Percentiles rank a stretch among this genome's conserved stretches.
These are phyloP conservation scores for Cygnus atratus DNA, from an alignment of 2,113 vertebrate genomes.

Conservation along the genomic window DNA sequence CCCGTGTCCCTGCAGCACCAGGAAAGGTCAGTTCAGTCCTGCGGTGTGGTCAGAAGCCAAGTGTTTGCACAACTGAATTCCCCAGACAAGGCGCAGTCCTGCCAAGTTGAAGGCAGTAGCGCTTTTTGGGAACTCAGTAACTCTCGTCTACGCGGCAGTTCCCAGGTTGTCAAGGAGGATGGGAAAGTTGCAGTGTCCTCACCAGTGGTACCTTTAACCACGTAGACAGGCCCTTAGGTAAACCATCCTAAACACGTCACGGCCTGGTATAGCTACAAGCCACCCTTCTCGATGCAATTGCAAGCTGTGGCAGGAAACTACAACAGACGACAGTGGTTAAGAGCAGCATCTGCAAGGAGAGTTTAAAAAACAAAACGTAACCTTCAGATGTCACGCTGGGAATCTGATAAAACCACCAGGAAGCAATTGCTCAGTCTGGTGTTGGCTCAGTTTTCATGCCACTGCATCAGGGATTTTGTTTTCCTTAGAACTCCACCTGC, in stretches of 20 bases:
- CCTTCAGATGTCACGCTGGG: neutral
- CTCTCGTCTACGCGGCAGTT: neutral
- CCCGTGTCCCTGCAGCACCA: neutral
- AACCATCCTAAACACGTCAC: neutral
- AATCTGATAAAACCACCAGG: neutral
- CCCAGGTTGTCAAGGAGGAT: neutral
- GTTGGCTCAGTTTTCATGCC: neutral
- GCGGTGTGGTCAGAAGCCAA: neutral
- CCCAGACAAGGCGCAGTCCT: neutral
- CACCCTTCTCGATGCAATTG: neutral
- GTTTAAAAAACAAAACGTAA: neutral
- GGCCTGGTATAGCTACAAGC: neutral
- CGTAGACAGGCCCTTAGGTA: neutral
- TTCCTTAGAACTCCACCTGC: neutral
- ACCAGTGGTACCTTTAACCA: rapidly evolving
- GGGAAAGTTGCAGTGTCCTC: neutral
- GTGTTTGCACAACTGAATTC: neutral
- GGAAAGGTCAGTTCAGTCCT: neutral
- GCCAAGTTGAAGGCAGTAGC: neutral
- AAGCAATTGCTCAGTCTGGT: neutral
- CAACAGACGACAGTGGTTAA: neutral
- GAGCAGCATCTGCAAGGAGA: neutral
- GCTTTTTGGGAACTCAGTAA: neutral
- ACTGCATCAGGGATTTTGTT: neutral
- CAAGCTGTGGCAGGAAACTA: neutral